phyloP scores from a whole-genome alignment of 1,140 invertebrate species.

The Formica selysi region DNA sequence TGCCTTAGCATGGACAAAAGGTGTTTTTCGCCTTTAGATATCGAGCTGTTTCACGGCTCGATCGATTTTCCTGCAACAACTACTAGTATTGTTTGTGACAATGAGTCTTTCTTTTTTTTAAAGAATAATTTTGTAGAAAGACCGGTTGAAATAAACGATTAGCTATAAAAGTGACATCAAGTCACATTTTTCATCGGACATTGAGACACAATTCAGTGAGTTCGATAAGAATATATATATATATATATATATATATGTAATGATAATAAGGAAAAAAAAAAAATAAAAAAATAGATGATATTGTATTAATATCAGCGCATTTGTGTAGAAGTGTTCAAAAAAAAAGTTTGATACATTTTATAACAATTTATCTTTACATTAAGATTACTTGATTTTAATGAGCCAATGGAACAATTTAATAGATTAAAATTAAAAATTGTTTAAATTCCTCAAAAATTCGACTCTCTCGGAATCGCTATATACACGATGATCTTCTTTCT shows the following conservation, averaged over 20 bases:
- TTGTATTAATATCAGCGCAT: neutral
- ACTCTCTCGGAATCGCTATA: too few relatives aligned
- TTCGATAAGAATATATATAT: neutral
- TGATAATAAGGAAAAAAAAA: neutral
- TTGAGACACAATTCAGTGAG: slow-evolving; percentile 18
- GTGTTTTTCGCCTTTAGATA: neutral
- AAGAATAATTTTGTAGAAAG: slow-evolving; percentile 69
- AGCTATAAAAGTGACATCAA: slow-evolving; percentile 56
- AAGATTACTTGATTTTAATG: neutral
- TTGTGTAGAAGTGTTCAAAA: neutral
- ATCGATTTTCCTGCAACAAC: slow-evolving; percentile 29
- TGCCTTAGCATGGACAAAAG: neutral
- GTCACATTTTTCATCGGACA: slow-evolving; percentile 19
- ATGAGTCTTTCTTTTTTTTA: slow-evolving; percentile 26
- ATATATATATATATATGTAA: neutral
- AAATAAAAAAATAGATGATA: neutral
- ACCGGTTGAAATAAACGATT: slow-evolving; percentile 68
- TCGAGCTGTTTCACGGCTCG: neutral
- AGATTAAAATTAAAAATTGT: neutral
- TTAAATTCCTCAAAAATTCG: neutral
- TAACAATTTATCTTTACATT: neutral
- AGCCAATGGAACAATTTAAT: neutral
- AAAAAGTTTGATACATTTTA: neutral
- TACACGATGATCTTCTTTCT: neutral
- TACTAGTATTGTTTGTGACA: slow-evolving; percentile 18